Conservation (phyloP, 2,797 vertebrate species). For the Psittacula derbiana region DNA sequence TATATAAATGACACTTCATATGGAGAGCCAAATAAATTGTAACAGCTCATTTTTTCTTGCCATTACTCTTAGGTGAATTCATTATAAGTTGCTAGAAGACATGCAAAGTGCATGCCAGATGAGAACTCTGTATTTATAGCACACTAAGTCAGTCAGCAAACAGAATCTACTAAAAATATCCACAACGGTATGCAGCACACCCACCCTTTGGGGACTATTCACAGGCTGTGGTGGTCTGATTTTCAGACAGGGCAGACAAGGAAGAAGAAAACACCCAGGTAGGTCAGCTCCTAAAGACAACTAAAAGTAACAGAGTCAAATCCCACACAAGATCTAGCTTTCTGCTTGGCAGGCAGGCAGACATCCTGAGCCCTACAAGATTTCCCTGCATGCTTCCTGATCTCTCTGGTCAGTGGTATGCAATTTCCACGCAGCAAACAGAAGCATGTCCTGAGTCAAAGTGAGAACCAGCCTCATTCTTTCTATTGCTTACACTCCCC, state of each 20-base stretch:
- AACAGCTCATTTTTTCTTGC: background rate
- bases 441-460: background rate
- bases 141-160: constrained; percentile 56
- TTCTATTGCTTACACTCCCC: background rate
- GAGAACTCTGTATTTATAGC: constrained; percentile 62
- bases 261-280: background rate
- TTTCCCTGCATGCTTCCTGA: background rate
- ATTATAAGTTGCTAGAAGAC: constrained; percentile 44
- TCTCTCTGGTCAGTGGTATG: background rate
- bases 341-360: background rate
- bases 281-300: background rate
- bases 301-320: background rate
- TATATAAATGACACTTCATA: background rate
- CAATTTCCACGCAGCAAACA: background rate
- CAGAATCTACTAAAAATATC: constrained; percentile 64
- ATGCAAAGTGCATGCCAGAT: constrained; percentile 23
- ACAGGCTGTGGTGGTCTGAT: constrained; percentile 13
- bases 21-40: background rate
- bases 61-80: constrained; percentile 14
- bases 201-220: constrained; percentile 25
- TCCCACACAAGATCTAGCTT: background rate
- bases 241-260: background rate
- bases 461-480: background rate
- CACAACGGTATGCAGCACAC: constrained; percentile 44
- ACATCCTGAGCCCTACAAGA: background rate